A percentile compares a stretch with the other conserved stretches of the same genome.
These are phyloP conservation scores for Cladopsammia gracilis DNA, from an alignment of 64 coral and sea anemone species.

Conservation along the genomic window DNA sequence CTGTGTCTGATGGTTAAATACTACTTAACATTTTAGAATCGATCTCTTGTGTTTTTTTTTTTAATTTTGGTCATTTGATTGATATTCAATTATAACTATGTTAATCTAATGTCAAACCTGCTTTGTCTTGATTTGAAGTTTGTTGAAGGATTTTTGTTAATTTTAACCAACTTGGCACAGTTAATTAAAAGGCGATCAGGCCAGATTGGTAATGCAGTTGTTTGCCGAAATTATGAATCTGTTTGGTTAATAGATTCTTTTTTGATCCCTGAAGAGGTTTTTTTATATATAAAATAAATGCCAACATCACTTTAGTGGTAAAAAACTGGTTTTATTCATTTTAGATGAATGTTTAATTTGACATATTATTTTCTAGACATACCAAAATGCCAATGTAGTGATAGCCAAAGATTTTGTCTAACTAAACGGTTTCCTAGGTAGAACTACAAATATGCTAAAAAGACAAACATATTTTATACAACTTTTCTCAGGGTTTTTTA, in stretches of 20 bases:
- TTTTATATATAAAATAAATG: too few species aligned
- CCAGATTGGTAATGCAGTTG: background rate
- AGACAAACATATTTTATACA: too few species aligned
- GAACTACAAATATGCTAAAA: too few species aligned
- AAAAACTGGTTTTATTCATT: too few species aligned
- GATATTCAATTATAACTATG: background rate
- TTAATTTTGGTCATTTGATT: background rate
- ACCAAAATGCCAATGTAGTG: too few species aligned
- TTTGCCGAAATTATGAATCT: background rate
- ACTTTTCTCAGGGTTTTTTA: too few species aligned
- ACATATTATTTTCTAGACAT: too few species aligned
- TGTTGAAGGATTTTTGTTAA: background rate
- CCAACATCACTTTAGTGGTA: too few species aligned
- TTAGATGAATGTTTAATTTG: too few species aligned
- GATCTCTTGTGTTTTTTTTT: background rate
- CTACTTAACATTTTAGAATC: background rate
- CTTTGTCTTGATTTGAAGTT: background rate
- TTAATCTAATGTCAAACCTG: background rate
- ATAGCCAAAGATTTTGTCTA: too few species aligned
- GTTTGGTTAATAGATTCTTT: background rate
- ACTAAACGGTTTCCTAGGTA: too few species aligned
- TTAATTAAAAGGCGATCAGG: background rate
- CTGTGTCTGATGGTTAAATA: background rate
- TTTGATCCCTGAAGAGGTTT: too few species aligned
- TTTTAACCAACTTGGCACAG: background rate